Base-by-base conservation (phyloP, 1,140 invertebrate species). In the Hetaerina americana region DNA sequence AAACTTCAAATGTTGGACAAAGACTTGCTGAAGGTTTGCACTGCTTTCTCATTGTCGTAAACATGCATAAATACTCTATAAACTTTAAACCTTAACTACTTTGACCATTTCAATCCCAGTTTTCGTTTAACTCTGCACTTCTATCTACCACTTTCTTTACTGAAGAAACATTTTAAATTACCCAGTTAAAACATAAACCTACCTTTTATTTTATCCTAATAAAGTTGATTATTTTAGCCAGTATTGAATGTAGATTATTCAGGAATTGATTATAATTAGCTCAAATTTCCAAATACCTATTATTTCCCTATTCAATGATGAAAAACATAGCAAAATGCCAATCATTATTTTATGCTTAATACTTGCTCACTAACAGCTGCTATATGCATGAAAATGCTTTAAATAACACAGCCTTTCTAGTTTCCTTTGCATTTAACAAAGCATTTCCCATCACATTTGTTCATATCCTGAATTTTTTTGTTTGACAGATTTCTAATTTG, bases 11-110 rank as follows among this genome's bases (percentile, higher is more conserved):
- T 84, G 78, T 79, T 82, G 81, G 82, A 83, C 76, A 85, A 84
- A 82, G 80, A 82, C 68, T 73, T 72, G 73, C 69, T 75, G 80
- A 86, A 87, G 85, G 85, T 87, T 86, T 84, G 85, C 80, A 82
- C 78, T 66, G 40, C 40, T 57, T 57, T 57, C 40, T 57, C 40
- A 57, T 57, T 57, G 40, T 57, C 22, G 15, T 57, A 57, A 57
- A 57, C 2, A 57, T 57, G 2, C 40, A 57, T 57, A 57, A 57
- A 57, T 57, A 57, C 22, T 57, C 15, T 57, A 18, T 57, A 57
- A 57, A 57, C 40, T 57, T 10, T 18, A 57, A 57, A 57, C 10
- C 40, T 57, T 57, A 57, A 57, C 40, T 57, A 57, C 40, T 57
- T 57, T n/a, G 40, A 57, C 40, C 40, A 57, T 57, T 57, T 57